phyloP scores from a whole-genome alignment of 2,888 invertebrate species.

The Xiphydria camelus region DNA sequence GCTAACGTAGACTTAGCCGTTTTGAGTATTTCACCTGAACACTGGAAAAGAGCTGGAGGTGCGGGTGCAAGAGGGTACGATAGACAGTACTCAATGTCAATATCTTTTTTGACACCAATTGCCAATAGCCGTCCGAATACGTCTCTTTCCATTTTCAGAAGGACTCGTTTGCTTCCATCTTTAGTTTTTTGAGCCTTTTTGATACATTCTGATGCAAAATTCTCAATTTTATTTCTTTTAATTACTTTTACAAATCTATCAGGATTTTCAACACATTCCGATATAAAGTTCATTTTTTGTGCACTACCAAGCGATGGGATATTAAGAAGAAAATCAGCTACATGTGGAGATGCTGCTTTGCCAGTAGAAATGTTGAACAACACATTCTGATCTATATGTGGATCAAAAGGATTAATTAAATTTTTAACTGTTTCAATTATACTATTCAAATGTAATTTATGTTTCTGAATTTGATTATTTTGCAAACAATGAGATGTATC shows the following conservation, averaged over 20 bases:
- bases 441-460: conserved; percentile 22
- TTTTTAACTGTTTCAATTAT: conserved; percentile 29
- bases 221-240: conserved; percentile 33
- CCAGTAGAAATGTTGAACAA: conserved; percentile 43
- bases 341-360: conserved; percentile 37
- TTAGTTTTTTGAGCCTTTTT: conserved; percentile 27
- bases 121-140: conserved; percentile 34
- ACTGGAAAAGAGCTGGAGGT: conserved; percentile 17
- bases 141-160: conserved; percentile 38
- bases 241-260: conserved; percentile 36
- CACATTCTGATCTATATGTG: conserved; percentile 23
- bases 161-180: conserved; percentile 28
- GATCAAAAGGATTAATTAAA: conserved; percentile 33
- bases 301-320: conserved; percentile 25
- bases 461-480: conserved; percentile 29
- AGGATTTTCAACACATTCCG: conserved; percentile 18
- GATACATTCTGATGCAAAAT: conserved; percentile 35
- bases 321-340: conserved; percentile 39
- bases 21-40: conserved; percentile 15
- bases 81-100: conserved; percentile 37
- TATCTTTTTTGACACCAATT: conserved; percentile 39
- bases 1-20: conserved; percentile 18
- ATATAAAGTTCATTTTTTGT: conserved; percentile 35
- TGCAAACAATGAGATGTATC: conserved; percentile 31
- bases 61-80: conserved; percentile 31